Evolutionary conservation across 2,888 invertebrate species (phyloP).

Genomic region (Noctua janthina): DNA sequence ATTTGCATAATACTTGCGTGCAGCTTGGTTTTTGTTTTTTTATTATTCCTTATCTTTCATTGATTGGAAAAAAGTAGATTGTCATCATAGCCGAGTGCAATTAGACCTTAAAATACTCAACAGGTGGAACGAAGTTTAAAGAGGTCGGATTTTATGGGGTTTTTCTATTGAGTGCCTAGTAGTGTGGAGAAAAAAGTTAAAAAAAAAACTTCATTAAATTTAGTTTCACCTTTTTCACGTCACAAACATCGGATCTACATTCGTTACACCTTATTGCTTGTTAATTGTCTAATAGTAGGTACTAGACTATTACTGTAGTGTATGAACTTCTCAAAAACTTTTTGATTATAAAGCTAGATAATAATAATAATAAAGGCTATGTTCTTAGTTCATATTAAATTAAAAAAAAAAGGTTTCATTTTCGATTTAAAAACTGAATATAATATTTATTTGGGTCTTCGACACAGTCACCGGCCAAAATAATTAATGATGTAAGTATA

Average conservation of each 20-base stretch:
- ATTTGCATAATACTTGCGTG: background rate
- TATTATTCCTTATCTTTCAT: background rate
- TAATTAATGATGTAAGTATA: background rate
- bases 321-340: too few species aligned
- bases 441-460: background rate
- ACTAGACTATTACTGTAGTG: too few species aligned
- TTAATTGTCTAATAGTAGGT: too few species aligned
- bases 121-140: background rate
- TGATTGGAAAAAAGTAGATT: background rate
- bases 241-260: too few species aligned
- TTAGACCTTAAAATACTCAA: background rate
- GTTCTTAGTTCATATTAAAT: too few species aligned
- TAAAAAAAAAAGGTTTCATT: too few species aligned
- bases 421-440: background rate
- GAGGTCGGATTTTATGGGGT: background rate
- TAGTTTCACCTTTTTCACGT: too few species aligned
- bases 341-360: too few species aligned
- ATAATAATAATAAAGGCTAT: too few species aligned
- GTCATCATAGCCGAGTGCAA: background rate
- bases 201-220: background rate
- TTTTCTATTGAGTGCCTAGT: background rate
- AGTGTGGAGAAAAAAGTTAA: background rate
- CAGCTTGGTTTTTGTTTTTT: background rate
- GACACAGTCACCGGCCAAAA: background rate
- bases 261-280: too few species aligned